Evolutionary conservation across 2,888 invertebrate species (phyloP).

Genomic region (Anticlea derivata): DNA sequence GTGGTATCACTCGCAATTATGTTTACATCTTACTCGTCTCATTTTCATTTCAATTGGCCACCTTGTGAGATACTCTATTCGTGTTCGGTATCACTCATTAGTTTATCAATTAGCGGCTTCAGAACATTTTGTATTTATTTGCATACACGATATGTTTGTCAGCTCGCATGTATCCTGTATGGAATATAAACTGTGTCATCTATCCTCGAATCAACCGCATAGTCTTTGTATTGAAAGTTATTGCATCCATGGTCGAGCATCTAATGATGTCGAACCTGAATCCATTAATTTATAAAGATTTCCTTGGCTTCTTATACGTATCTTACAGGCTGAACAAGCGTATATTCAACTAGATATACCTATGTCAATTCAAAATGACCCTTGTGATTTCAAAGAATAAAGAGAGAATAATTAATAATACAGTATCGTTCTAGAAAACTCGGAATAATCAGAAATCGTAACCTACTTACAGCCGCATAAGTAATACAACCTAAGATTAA

Average conservation of each 20-base stretch:
- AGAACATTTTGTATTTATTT: constrained; percentile 1
- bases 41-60: constrained; percentile 29
- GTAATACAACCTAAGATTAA: constrained; percentile 31
- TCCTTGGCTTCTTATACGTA: too few species aligned
- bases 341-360: too few species aligned
- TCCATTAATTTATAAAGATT: not conserved
- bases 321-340: too few species aligned
- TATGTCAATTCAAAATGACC: too few species aligned
- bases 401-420: too few species aligned
- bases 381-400: too few species aligned
- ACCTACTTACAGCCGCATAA: constrained; percentile 9
- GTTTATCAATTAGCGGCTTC: constrained; percentile 12
- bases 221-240: too few species aligned
- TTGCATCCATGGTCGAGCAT: too few species aligned
- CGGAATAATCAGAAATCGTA: constrained; percentile 17
- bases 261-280: not conserved
- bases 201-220: too few species aligned
- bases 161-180: not conserved
- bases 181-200: too few species aligned
- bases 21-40: constrained; percentile 27
- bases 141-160: not conserved
- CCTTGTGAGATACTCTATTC: constrained; percentile 16
- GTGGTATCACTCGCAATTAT: not conserved
- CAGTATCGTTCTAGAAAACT: constrained; percentile 2
- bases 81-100: constrained; percentile 37